Conservation (phyloP, 2,113 vertebrate species). For the Chitala chitala region DNA sequence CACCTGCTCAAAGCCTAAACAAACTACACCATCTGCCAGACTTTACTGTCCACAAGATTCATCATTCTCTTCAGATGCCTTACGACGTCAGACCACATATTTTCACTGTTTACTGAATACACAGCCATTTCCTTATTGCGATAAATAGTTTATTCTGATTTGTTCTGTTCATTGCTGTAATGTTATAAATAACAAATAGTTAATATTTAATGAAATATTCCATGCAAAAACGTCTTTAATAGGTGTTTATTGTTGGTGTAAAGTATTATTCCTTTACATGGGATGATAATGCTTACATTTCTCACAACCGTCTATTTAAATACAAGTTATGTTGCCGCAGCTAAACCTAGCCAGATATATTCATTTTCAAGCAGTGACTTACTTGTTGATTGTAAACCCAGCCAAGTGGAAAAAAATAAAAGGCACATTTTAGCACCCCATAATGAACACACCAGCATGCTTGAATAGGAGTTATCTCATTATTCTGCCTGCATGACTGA, state of each 20-base stretch:
- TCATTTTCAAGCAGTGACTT: neutral
- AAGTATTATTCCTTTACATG: neutral
- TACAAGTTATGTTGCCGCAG: neutral
- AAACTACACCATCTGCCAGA: too few relatives aligned
- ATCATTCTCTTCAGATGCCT: too few relatives aligned
- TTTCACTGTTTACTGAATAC: too few relatives aligned
- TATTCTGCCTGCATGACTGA: neutral
- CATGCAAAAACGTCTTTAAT: neutral
- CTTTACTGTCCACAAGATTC: too few relatives aligned
- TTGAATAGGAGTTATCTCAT: neutral
- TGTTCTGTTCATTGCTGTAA: too few relatives aligned
- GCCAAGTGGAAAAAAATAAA: neutral
- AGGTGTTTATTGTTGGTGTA: neutral
- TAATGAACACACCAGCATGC: neutral
- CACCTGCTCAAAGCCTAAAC: neutral
- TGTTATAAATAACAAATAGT: neutral
- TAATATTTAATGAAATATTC: neutral
- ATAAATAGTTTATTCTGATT: too few relatives aligned
- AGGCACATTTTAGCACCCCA: neutral
- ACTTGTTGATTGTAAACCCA: neutral
- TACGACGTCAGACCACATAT: too few relatives aligned
- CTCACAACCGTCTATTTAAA: neutral
- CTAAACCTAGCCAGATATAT: neutral
- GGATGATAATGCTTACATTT: neutral
- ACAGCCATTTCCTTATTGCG: too few relatives aligned